Evolutionary conservation across 2,888 invertebrate species (phyloP).

Genomic region (Artemia sp.): DNA sequence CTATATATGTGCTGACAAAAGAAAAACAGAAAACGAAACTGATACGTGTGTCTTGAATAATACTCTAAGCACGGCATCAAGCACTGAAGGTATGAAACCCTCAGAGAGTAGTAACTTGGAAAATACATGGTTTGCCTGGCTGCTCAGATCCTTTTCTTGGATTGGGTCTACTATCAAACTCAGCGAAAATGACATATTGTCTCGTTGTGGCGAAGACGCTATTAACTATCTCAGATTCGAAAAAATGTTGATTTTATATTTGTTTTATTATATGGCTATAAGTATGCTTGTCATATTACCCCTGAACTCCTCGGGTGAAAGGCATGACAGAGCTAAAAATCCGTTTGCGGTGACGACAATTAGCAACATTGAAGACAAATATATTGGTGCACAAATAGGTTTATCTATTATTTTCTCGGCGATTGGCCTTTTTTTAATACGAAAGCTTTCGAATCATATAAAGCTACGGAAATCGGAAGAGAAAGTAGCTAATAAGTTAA

Average conservation of each 20-base stretch:
- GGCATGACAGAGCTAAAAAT: slow-evolving; percentile 48
- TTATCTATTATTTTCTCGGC: slow-evolving; percentile 66
- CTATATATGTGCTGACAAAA: too few species aligned
- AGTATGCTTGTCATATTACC: slow-evolving; percentile 69
- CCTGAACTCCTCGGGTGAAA: slow-evolving; percentile 61
- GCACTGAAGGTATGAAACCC: too few species aligned
- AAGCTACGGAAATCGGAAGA: slow-evolving; percentile 35
- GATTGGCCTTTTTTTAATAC: slow-evolving; percentile 65
- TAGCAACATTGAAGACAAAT: slow-evolving; percentile 56
- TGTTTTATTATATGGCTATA: slow-evolving; percentile 56
- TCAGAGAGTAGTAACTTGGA: too few species aligned
- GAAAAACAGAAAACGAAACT: too few species aligned
- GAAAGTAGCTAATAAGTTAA: slow-evolving; percentile 47
- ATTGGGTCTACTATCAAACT: too few species aligned
- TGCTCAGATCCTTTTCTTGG: too few species aligned
- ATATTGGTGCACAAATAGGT: slow-evolving; percentile 50
- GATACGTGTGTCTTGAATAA: too few species aligned
- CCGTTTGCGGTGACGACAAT: slow-evolving; percentile 78
- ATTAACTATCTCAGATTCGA: slow-evolving; percentile 85
- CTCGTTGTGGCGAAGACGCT: slow-evolving; percentile 65
- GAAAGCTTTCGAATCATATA: slow-evolving; percentile 45
- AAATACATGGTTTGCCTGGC: too few species aligned
- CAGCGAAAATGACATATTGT: too few species aligned
- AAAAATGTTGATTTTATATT: slow-evolving; percentile 65
- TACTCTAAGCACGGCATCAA: too few species aligned